Percentiles rank a stretch among this genome's conserved stretches.
These are phyloP conservation scores for Siderastrea radians DNA, from an alignment of 92 coral and sea anemone species.

Conservation along the genomic window DNA sequence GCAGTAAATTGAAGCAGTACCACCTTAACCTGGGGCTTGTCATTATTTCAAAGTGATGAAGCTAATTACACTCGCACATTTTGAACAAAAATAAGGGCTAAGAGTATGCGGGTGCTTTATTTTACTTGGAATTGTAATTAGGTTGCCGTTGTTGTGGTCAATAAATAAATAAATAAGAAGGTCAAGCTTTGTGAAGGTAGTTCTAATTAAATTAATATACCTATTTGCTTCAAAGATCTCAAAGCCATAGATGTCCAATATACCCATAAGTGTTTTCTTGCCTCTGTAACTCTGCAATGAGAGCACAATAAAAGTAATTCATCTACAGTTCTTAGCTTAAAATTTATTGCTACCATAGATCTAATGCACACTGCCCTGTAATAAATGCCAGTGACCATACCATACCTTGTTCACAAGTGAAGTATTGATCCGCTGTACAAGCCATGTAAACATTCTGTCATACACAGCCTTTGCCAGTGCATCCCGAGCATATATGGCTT, in stretches of 20 bases:
- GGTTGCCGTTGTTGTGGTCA: too few species aligned
- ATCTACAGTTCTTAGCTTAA: too few species aligned
- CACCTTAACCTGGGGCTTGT: background rate
- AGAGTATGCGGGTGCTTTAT: too few species aligned
- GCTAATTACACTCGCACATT: too few species aligned
- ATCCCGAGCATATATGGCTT: constrained; percentile 98
- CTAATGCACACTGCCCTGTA: background rate
- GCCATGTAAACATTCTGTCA: constrained; percentile 95
- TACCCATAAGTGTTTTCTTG: constrained; percentile 89
- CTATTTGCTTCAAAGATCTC: constrained; percentile 96
- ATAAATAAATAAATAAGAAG: background rate
- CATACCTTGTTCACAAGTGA: constrained; percentile 83
- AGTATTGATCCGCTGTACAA: constrained; percentile 86
- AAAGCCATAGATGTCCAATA: constrained; percentile 98
- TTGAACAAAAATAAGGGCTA: too few species aligned
- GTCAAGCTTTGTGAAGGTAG: background rate
- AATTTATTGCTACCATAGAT: background rate
- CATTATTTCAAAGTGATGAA: too few species aligned
- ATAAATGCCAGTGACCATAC: background rate
- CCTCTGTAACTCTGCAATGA: constrained; percentile 80
- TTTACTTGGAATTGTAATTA: too few species aligned
- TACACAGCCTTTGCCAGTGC: constrained; percentile 98
- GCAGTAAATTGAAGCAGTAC: too few species aligned
- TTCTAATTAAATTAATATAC: constrained; percentile 38
- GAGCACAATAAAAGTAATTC: background rate